Conservation (phyloP, 2,888 invertebrate genomes). For the Anorthoa munda region DNA sequence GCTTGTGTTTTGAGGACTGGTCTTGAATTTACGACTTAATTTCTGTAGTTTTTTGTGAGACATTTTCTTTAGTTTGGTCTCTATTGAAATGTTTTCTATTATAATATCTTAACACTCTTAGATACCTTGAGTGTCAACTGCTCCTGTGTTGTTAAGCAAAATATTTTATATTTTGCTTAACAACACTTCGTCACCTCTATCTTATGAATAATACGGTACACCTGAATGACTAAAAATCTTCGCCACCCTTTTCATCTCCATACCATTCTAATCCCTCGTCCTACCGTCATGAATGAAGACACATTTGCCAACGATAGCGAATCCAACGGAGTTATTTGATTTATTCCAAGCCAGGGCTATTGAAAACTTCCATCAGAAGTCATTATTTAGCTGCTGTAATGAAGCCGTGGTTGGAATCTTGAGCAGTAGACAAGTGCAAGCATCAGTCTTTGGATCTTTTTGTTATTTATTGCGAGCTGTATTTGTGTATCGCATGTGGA, state of each 20-base stretch:
- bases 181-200: too few relatives aligned
- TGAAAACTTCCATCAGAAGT: constrained; percentile 83
- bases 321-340: constrained; percentile 87
- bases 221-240: constrained; percentile 27
- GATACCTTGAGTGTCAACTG: background rate
- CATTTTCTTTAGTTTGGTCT: background rate
- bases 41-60: constrained; percentile 6
- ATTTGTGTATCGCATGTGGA: constrained; percentile 58
- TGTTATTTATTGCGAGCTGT: constrained; percentile 68
- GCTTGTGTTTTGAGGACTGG: constrained; percentile 34
- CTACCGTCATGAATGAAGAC: constrained; percentile 89
- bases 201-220: background rate
- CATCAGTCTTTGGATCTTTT: constrained; percentile 65
- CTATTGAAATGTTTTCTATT: background rate
- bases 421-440: constrained; percentile 68
- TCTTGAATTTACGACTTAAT: constrained; percentile 39
- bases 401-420: constrained; percentile 72
- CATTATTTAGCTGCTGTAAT: constrained; percentile 82
- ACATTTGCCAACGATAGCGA: constrained; percentile 89
- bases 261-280: constrained; percentile 71
- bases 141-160: background rate
- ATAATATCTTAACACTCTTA: background rate
- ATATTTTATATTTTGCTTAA: background rate
- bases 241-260: constrained; percentile 73
- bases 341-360: constrained; percentile 85